These are phyloP conservation scores for Liopterus haemorrhoidalis DNA, from an alignment of 2,888 invertebrate genomes.

Conservation along the genomic window DNA sequence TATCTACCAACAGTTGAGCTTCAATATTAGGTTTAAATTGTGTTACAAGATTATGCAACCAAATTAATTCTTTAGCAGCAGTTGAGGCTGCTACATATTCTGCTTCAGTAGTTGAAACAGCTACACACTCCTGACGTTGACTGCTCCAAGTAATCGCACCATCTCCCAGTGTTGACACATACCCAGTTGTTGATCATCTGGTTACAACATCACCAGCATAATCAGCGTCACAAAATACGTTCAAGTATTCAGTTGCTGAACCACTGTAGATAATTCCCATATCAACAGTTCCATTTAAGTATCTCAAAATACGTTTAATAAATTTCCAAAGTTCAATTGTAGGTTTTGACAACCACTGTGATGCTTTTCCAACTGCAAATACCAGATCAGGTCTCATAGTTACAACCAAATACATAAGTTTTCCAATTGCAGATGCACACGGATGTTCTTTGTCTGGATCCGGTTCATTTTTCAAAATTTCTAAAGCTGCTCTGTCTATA, in stretches of 20 bases:
- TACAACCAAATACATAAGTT: too few relatives aligned
- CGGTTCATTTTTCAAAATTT: too few relatives aligned
- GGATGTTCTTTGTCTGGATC: too few relatives aligned
- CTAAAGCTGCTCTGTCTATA: too few relatives aligned
- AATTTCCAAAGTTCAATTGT: neutral
- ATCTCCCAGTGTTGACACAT: slow-evolving; percentile 26
- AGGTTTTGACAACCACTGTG: slow-evolving; percentile 5
- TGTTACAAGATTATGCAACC: slow-evolving; percentile 29
- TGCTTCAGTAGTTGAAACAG: slow-evolving; percentile 32
- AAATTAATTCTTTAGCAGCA: slow-evolving; percentile 32
- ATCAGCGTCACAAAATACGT: slow-evolving; percentile 25
- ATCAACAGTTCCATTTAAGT: slow-evolving; percentile 2
- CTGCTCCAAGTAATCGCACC: slow-evolving; percentile 33
- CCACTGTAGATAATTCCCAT: slow-evolving; percentile 8
- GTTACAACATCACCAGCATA: slow-evolving; percentile 20
- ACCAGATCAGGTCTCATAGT: slow-evolving; percentile 4
- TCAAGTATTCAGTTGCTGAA: slow-evolving; percentile 6
- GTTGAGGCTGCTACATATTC: slow-evolving; percentile 34
- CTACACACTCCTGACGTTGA: slow-evolving; percentile 33
- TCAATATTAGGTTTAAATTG: slow-evolving; percentile 17
- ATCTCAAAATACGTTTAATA: slow-evolving; percentile 8
- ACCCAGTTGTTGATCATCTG: slow-evolving; percentile 10
- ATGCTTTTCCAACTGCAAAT: slow-evolving; percentile 11
- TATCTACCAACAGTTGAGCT: slow-evolving; percentile 29
- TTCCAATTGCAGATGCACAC: too few relatives aligned